Conservation (phyloP, 2,113 vertebrate genomes). For the Antechinus stuartii region DNA sequence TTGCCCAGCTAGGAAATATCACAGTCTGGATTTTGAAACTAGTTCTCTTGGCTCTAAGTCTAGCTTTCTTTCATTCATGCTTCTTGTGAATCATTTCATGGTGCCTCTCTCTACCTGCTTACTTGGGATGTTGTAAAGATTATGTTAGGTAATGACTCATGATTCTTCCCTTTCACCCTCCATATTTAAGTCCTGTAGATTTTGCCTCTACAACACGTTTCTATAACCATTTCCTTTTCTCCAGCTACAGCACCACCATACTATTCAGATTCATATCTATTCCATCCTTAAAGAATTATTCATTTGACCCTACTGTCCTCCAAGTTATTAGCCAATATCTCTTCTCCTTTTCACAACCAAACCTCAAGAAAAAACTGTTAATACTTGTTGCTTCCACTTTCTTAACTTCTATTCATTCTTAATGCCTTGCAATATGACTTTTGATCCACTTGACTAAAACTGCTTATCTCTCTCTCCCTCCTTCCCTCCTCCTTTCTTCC, state of each 20-base stretch:
- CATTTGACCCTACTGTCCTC: neutral
- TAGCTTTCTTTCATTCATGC: neutral
- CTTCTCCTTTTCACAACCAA: neutral
- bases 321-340: neutral
- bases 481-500: neutral
- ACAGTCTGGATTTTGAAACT: neutral
- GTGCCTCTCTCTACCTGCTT: neutral
- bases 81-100: neutral
- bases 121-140: neutral
- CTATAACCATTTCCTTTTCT: neutral
- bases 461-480: neutral
- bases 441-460: neutral
- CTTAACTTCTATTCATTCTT: neutral
- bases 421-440: neutral
- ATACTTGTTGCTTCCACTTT: neutral
- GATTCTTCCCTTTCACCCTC: neutral
- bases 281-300: neutral
- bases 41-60: neutral
- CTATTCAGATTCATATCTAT: neutral
- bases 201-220: neutral
- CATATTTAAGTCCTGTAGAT: neutral
- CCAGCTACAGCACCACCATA: neutral
- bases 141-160: neutral
- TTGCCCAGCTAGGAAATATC: neutral
- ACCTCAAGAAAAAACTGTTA: neutral